Conservation (phyloP, 2,113 vertebrate species). For the Neolamprologus modestus region DNA sequence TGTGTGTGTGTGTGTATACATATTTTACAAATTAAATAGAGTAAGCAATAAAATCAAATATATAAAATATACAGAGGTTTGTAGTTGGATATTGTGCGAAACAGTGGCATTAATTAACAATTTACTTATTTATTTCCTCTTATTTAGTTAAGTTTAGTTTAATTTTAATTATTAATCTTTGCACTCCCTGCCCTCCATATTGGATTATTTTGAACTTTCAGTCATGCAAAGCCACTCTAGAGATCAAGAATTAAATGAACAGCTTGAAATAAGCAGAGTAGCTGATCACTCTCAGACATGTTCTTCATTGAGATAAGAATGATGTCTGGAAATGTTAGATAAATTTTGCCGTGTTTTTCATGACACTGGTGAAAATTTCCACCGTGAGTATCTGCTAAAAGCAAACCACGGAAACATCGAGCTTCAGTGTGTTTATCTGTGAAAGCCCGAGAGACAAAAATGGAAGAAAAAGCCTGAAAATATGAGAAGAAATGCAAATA, state of each 20-base stretch:
- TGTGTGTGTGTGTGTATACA: too few species aligned
- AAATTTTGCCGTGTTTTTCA: accelerated
- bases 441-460: neutral
- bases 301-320: neutral
- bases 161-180: neutral
- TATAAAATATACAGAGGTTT: too few species aligned
- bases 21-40: too few species aligned
- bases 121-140: neutral
- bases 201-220: neutral
- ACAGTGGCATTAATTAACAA: neutral
- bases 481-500: neutral
- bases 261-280: neutral
- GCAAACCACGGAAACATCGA: neutral
- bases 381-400: neutral
- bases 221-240: neutral
- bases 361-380: neutral
- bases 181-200: neutral
- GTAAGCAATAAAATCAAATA: too few species aligned
- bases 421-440: neutral
- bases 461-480: neutral
- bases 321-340: neutral
- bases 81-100: too few species aligned
- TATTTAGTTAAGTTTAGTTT: neutral
- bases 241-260: neutral
- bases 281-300: neutral